Conservation (phyloP, 2,113 vertebrate genomes). For the Craseonycteris thonglongyai region DNA sequence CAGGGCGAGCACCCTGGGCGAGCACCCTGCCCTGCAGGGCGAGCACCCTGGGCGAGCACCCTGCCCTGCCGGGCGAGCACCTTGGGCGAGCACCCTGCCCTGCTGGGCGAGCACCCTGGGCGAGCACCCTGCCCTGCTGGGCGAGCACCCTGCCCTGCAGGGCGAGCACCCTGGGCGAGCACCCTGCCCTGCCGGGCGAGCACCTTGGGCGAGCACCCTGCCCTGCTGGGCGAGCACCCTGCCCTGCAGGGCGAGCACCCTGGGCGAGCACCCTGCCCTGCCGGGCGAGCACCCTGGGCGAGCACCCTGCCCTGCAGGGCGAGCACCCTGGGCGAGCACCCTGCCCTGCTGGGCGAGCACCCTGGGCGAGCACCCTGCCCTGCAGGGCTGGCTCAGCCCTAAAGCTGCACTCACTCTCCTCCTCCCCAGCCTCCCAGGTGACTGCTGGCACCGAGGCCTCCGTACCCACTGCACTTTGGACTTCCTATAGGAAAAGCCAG, state of each 20-base stretch:
- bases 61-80: neutral
- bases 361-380: neutral
- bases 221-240: neutral
- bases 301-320: too few relatives aligned
- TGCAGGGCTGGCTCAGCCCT: neutral
- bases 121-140: neutral
- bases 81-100: too few relatives aligned
- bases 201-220: too few relatives aligned
- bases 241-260: neutral
- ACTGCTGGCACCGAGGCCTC: neutral
- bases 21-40: neutral
- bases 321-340: too few relatives aligned
- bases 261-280: too few relatives aligned
- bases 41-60: too few relatives aligned
- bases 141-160: too few relatives aligned
- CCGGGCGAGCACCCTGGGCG: neutral
- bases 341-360: neutral
- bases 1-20: too few relatives aligned
- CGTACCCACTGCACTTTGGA: neutral
- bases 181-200: neutral
- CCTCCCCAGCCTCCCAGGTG: neutral
- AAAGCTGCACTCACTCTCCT: neutral
- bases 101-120: too few relatives aligned
- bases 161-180: too few relatives aligned
- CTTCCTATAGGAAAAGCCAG: slow-evolving; percentile 9